phyloP scores from a whole-genome alignment of 2,113 vertebrate genomes.

The Etia nguti region DNA sequence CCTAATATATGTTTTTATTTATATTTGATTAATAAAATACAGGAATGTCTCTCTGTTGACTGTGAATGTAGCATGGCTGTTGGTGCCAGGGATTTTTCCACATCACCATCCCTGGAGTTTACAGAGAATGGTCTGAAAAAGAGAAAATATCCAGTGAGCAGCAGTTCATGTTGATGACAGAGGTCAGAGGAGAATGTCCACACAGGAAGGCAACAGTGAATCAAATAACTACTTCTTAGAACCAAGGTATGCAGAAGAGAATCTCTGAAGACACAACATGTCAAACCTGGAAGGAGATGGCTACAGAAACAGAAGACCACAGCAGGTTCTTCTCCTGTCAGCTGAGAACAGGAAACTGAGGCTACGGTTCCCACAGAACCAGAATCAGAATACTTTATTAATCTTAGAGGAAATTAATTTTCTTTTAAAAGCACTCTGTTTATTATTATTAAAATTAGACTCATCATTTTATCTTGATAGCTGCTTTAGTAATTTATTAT shows the following conservation, averaged over 20 bases:
- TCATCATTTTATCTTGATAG: not conserved
- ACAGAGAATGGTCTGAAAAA: accelerated
- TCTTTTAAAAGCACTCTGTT: not conserved
- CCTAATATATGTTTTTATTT: not conserved
- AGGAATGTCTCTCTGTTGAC: not conserved
- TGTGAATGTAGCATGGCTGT: not conserved
- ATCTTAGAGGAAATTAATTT: accelerated
- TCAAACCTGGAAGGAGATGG: not conserved
- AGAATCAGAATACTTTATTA: not conserved
- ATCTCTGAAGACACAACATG: not conserved
- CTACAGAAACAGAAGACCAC: not conserved
- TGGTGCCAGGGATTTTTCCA: not conserved
- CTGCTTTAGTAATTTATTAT: not conserved
- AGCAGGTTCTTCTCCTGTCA: not conserved
- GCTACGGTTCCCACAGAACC: not conserved
- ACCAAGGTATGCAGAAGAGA: not conserved
- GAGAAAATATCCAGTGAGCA: not conserved
- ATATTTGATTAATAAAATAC: not conserved
- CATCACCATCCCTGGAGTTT: not conserved
- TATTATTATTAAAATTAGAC: not conserved
- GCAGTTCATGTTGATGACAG: not conserved
- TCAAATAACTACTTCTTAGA: not conserved
- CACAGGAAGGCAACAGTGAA: not conserved
- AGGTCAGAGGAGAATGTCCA: not conserved
- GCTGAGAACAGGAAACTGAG: not conserved